phyloP scores from a whole-genome alignment of 35 echinoderm and acorn worm species.

The Holothuria glaberrima region DNA sequence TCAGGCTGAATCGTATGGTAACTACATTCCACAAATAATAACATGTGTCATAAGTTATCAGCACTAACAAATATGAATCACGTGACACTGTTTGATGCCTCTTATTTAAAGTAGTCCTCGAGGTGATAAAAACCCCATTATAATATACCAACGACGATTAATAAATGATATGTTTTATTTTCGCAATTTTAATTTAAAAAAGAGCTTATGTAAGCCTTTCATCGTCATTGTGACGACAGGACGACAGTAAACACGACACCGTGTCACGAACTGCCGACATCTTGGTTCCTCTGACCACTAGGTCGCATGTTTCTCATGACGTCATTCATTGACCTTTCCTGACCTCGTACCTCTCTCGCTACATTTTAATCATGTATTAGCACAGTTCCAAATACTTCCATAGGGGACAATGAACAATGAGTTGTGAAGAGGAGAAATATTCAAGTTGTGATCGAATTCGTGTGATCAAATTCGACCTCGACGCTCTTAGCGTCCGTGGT shows the following conservation, averaged over 20 bases:
- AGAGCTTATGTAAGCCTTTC: background rate
- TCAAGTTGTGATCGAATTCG: background rate
- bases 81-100: too few relatives aligned
- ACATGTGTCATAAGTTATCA: too few relatives aligned
- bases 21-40: too few relatives aligned
- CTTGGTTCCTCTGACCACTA: background rate
- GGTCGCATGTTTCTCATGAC: background rate
- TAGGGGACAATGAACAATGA: background rate
- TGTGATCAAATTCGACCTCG: background rate
- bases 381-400: background rate
- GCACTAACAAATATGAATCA: too few relatives aligned
- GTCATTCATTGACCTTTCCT: constrained; percentile 27
- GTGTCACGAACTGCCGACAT: background rate
- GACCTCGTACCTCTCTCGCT: background rate
- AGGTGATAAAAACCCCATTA: background rate
- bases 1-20: too few relatives aligned
- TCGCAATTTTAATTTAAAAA: background rate
- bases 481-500: background rate
- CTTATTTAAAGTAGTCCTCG: background rate
- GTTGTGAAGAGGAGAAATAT: background rate
- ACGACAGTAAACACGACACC: background rate
- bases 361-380: constrained; percentile 25
- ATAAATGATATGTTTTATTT: background rate
- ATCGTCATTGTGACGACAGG: too few relatives aligned
- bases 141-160: background rate